These are phyloP conservation scores for Glyptemys insculpta DNA, from an alignment of 2,797 vertebrate species.

Conservation along the genomic window DNA sequence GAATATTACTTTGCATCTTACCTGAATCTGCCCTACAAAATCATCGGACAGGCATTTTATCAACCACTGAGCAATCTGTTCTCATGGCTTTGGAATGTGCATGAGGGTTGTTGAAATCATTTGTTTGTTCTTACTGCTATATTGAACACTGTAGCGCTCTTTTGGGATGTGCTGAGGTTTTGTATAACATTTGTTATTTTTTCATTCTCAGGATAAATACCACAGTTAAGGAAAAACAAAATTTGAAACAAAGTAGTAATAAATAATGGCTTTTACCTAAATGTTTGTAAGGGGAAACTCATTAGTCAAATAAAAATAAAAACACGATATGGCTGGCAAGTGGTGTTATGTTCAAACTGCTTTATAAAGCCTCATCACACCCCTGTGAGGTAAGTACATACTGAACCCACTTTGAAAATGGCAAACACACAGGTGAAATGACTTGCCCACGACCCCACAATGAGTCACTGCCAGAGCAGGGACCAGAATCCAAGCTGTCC, in stretches of 20 bases:
- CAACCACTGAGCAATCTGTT: conserved; percentile 49
- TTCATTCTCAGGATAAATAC: conserved; percentile 32
- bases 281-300: not conserved
- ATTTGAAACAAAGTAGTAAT: not conserved
- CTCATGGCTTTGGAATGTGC: conserved; percentile 69
- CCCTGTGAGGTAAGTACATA: not conserved
- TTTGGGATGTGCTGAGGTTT: not conserved
- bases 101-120: conserved; percentile 40
- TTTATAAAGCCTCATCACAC: not conserved
- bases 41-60: conserved; percentile 67
- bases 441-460: not conserved
- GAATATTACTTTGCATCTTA: not conserved
- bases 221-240: not conserved
- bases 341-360: not conserved
- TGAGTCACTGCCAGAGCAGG: not conserved
- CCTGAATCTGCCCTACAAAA: conserved; percentile 20
- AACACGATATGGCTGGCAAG: not conserved
- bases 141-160: not conserved
- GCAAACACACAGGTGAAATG: not conserved
- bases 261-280: not conserved
- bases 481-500: not conserved
- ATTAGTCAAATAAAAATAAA: not conserved
- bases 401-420: not conserved
- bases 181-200: not conserved
- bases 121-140: not conserved